Evolutionary conservation across 2,888 invertebrate species (phyloP).

Genomic region (Drosophila bunnanda): DNA sequence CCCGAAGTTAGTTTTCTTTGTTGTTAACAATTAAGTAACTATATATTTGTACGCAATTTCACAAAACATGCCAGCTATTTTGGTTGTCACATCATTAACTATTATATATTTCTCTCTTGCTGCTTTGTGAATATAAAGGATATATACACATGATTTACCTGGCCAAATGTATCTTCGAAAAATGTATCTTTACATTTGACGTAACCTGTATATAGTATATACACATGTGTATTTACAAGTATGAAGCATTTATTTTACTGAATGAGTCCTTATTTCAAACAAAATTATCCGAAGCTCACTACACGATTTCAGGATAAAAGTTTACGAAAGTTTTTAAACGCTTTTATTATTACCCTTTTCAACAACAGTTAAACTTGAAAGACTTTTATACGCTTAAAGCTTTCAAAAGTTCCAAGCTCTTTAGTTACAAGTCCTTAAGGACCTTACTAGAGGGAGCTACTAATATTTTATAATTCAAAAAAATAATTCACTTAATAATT

Average conservation of each 20-base stretch:
- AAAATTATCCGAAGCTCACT: not conserved
- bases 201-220: too few species aligned
- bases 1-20: too few species aligned
- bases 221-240: not conserved
- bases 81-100: not conserved
- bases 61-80: not conserved
- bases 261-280: not conserved
- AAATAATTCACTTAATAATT: too few species aligned
- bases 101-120: not conserved
- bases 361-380: not conserved
- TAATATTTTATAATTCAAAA: not conserved
- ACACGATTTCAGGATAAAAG: not conserved
- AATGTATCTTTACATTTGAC: too few species aligned
- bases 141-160: too few species aligned
- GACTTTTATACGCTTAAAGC: not conserved
- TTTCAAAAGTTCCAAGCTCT: not conserved
- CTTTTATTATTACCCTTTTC: conserved; percentile 4
- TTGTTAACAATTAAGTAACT: not conserved
- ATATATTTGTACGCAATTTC: not conserved
- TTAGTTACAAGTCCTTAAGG: not conserved
- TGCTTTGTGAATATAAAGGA: not conserved
- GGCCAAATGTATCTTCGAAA: not conserved
- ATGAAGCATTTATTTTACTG: not conserved
- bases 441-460: not conserved
- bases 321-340: not conserved